phyloP scores from a whole-genome alignment of 2,113 vertebrate genomes.

The Pristiophorus japonicus region DNA sequence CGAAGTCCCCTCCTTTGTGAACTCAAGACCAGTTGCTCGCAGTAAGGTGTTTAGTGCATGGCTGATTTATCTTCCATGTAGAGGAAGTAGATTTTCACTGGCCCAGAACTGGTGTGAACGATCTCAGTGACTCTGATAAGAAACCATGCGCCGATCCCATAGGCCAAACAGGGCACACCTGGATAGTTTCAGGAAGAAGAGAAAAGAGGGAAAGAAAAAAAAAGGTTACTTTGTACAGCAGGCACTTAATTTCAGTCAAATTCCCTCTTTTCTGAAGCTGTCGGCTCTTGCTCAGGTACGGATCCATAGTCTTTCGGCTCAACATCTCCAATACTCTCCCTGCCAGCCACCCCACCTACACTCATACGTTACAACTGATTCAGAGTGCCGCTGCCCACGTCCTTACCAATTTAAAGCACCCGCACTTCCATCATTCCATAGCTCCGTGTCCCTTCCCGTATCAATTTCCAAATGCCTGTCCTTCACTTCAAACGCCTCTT shows the following conservation, averaged over 20 bases:
- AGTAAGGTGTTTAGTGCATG: constrained; percentile 60
- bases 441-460: not conserved
- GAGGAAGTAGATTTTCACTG: constrained; percentile 87
- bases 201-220: accelerated
- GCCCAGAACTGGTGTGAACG: constrained; percentile 79
- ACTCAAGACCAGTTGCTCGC: not conserved
- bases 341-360: not conserved
- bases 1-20: not conserved
- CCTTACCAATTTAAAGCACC: not conserved
- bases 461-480: not conserved
- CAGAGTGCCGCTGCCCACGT: not conserved
- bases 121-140: constrained; percentile 81
- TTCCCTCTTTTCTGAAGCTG: not conserved
- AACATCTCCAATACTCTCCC: not conserved
- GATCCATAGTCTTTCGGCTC: not conserved
- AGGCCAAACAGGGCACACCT: constrained; percentile 91
- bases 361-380: not conserved
- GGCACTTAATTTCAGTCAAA: not conserved
- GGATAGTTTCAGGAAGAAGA: constrained; percentile 47
- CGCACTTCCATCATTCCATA: not conserved
- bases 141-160: constrained; percentile 91
- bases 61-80: constrained; percentile 93
- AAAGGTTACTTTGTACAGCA: not conserved
- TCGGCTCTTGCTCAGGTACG: not conserved
- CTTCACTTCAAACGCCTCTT: not conserved